phyloP scores from a whole-genome alignment of 2,888 invertebrate species.

The Alitta virens region DNA sequence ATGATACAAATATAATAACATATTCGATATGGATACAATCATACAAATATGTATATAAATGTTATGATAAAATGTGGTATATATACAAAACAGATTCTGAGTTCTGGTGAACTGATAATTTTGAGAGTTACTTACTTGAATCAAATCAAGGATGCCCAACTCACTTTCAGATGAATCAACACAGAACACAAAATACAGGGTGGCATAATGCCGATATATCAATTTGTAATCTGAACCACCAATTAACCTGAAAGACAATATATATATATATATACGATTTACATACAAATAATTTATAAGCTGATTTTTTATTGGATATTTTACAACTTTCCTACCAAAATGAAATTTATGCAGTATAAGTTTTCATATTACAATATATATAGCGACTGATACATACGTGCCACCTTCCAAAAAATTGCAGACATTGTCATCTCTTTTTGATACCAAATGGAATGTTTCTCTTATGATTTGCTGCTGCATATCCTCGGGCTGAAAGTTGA shows the following conservation, averaged over 20 bases:
- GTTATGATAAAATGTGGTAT: no score
- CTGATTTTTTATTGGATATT: no score
- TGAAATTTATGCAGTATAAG: no score
- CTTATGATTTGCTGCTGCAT: conserved; percentile 99
- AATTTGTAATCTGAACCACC: conserved; percentile 98
- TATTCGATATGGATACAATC: not conserved
- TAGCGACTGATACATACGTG: conserved; percentile 72
- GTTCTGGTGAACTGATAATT: no score
- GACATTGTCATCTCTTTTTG: conserved; percentile 97
- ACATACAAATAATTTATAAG: no score
- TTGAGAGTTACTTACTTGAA: conserved; percentile 70
- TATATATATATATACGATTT: no score
- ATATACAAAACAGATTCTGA: no score
- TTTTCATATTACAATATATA: no score
- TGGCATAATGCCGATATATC: conserved; percentile 93
- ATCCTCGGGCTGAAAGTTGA: conserved; percentile 84
- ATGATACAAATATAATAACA: not conserved
- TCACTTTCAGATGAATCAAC: conserved; percentile 99
- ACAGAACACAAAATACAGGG: conserved; percentile 97
- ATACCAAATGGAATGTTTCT: conserved; percentile 98
- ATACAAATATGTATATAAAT: no score
- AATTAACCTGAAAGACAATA: conserved; percentile 70
- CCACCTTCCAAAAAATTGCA: conserved; percentile 99
- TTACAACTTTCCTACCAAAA: no score
- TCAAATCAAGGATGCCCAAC: conserved; percentile 93